Evolutionary conservation across 2,113 vertebrate species (phyloP).

Genomic region (Himantopus leucocephalus): DNA sequence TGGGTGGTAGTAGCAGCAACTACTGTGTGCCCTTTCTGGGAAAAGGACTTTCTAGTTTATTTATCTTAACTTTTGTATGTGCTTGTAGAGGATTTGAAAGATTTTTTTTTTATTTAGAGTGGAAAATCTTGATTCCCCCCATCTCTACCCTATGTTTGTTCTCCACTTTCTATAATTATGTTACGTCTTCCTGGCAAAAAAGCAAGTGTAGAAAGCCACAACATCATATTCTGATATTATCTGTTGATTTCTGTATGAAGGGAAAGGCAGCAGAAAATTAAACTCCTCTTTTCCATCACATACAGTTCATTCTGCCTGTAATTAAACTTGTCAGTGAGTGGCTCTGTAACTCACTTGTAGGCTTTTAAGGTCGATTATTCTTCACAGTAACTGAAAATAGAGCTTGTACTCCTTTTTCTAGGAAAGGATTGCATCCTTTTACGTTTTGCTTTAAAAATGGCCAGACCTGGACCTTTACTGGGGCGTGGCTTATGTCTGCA

Average conservation of each 20-base stretch:
- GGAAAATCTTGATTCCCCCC: not conserved
- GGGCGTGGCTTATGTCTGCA: not conserved
- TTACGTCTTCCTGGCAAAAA: not conserved
- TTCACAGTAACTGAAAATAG: not conserved
- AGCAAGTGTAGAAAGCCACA: not conserved
- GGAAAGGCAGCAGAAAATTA: not conserved
- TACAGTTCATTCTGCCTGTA: not conserved
- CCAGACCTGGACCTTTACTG: not conserved
- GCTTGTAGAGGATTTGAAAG: not conserved
- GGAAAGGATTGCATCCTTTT: not conserved
- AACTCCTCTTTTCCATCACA: not conserved
- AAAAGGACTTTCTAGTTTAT: not conserved
- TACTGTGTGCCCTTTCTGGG: not conserved
- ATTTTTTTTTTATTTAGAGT: not conserved
- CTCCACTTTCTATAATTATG: not conserved
- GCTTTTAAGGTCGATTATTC: not conserved
- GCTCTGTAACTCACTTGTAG: not conserved
- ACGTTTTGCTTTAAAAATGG: not conserved
- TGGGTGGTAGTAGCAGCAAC: not conserved
- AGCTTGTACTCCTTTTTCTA: not conserved
- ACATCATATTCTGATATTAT: not conserved
- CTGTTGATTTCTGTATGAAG: not conserved
- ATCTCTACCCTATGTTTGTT: not conserved
- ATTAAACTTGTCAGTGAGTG: not conserved
- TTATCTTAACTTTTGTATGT: not conserved